These are phyloP conservation scores for Drosophila suboccidentalis DNA, from an alignment of 2,888 invertebrate species.

Conservation along the genomic window DNA sequence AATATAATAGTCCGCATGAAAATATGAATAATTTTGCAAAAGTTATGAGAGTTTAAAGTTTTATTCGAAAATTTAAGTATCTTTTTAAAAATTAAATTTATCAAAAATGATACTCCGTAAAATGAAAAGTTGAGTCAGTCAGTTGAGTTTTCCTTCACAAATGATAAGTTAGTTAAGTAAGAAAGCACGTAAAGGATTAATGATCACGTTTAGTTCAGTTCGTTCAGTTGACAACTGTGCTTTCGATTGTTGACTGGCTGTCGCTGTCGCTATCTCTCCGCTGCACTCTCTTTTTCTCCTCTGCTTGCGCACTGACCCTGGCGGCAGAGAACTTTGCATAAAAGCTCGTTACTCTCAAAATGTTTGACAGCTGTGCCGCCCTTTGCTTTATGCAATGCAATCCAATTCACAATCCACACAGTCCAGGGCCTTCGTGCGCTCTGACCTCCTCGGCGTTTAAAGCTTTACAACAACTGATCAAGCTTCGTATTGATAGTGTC, in stretches of 20 bases:
- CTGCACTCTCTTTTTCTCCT: not conserved
- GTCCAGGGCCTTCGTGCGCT: slow-evolving; percentile 54
- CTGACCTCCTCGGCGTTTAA: slow-evolving; percentile 64
- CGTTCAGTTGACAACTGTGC: not conserved
- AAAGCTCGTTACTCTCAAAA: slow-evolving; percentile 34
- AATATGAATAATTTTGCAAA: not conserved
- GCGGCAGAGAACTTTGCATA: slow-evolving; percentile 17
- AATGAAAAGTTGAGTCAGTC: not conserved
- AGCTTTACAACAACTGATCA: slow-evolving; percentile 39
- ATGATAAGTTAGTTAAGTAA: too few species aligned
- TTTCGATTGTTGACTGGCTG: not conserved
- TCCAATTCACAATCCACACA: slow-evolving; percentile 7
- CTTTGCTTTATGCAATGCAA: slow-evolving; percentile 29
- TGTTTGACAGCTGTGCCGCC: slow-evolving; percentile 24
- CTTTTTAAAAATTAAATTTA: not conserved
- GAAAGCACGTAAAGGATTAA: not conserved
- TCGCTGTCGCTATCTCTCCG: not conserved
- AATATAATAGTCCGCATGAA: not conserved
- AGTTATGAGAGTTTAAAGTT: not conserved
- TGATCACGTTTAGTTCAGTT: not conserved
- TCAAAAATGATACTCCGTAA: not conserved
- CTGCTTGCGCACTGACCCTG: slow-evolving; percentile 9
- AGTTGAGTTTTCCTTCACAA: too few species aligned
- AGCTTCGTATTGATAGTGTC: slow-evolving; percentile 35
- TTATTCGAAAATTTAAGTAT: not conserved